A percentile compares a stretch with the other conserved stretches of the same genome.
Evolutionary conservation across 2,113 vertebrate species (phyloP).

Genomic region (Thermophis baileyi): DNA sequence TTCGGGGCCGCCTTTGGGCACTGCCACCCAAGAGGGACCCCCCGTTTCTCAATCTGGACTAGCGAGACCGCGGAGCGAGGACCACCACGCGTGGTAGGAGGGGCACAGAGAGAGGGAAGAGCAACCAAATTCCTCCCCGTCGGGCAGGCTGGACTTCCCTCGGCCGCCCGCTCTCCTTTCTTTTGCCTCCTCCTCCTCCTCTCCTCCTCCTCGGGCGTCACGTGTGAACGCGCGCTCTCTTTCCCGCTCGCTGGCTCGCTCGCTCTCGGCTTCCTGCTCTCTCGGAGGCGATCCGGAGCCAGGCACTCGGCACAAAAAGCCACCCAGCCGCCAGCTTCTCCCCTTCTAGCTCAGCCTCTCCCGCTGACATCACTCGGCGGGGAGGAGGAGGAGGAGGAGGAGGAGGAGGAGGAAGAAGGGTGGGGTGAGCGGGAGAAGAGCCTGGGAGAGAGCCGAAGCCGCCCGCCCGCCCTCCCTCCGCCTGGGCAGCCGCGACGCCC

Average conservation of each 20-base stretch:
- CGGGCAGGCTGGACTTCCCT: neutral
- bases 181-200: neutral
- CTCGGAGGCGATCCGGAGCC: neutral
- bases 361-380: neutral
- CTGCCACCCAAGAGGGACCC: too few relatives aligned
- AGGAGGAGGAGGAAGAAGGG: neutral
- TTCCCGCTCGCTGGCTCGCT: neutral
- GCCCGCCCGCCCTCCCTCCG: neutral
- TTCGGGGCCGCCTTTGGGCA: neutral
- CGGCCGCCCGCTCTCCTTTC: neutral
- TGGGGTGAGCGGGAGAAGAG: neutral
- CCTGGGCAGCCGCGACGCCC: neutral
- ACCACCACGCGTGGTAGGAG: neutral
- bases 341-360: neutral
- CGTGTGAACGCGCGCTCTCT: neutral
- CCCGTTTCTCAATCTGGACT: too few relatives aligned
- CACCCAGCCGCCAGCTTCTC: neutral
- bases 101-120: neutral
- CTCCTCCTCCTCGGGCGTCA: neutral
- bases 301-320: neutral
- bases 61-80: neutral
- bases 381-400: neutral
- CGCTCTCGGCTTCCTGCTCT: neutral
- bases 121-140: neutral
- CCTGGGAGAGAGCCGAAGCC: neutral